A percentile compares a stretch with the other conserved stretches of the same genome.
Conservation (phyloP, 2,888 invertebrate species). For the Synergus gifuensis region DNA sequence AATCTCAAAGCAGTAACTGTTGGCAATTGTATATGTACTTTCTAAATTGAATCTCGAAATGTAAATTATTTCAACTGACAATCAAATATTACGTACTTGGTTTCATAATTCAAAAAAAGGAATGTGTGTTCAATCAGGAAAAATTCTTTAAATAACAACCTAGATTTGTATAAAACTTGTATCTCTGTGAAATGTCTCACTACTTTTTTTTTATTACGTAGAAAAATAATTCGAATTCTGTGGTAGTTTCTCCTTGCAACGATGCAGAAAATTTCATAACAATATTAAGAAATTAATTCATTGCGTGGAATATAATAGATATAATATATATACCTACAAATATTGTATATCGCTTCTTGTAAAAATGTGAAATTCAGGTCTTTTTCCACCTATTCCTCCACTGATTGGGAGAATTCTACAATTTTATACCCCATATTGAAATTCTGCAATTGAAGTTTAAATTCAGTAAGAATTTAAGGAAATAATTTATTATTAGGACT, state of each 20-base stretch:
- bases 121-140: background rate
- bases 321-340: too few relatives aligned
- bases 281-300: background rate
- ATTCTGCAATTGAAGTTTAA: too few relatives aligned
- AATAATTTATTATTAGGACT: slow-evolving; percentile 4
- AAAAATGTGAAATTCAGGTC: too few relatives aligned
- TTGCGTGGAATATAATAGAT: too few relatives aligned
- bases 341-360: too few relatives aligned
- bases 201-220: background rate
- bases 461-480: background rate
- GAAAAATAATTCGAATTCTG: background rate
- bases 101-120: slow-evolving; percentile 5
- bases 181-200: background rate
- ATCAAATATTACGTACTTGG: slow-evolving; percentile 1
- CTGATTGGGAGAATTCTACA: too few relatives aligned
- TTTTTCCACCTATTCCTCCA: too few relatives aligned
- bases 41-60: slow-evolving; percentile 23
- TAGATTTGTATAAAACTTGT: background rate
- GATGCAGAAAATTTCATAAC: background rate
- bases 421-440: too few relatives aligned
- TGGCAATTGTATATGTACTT: background rate
- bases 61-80: slow-evolving; percentile 1
- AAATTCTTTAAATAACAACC: slow-evolving; percentile 16
- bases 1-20: background rate
- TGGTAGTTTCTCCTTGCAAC: background rate